Evolutionary conservation across 2,113 vertebrate species (phyloP).

Genomic region (Esox niger): DNA sequence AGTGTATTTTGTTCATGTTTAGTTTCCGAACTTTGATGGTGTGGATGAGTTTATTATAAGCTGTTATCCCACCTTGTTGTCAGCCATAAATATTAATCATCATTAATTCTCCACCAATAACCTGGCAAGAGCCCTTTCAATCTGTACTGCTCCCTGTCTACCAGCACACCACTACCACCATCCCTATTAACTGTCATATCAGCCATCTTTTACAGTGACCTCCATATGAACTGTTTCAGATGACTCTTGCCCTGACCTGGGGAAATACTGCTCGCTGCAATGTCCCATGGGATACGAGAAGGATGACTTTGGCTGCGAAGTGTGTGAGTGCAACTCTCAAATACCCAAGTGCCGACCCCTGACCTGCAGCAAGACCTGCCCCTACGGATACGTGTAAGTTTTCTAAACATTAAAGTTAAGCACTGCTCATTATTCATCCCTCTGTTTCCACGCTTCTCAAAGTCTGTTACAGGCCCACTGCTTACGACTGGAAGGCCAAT

Average conservation of each 20-base stretch:
- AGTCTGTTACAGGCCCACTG: constrained; percentile 3
- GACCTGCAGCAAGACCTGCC: constrained; percentile 78
- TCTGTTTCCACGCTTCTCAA: constrained; percentile 23
- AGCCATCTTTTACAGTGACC: constrained; percentile 25
- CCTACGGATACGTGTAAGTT: constrained; percentile 78
- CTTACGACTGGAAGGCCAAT: constrained; percentile 4
- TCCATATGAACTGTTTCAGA: constrained; percentile 65
- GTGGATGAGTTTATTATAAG: no score
- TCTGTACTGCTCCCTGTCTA: no score
- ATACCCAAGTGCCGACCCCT: constrained; percentile 68
- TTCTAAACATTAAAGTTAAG: background rate
- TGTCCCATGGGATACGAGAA: constrained; percentile 73
- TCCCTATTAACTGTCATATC: no score
- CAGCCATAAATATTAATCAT: no score
- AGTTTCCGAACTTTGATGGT: no score
- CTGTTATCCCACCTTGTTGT: no score
- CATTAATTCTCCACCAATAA: no score
- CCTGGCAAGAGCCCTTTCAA: no score
- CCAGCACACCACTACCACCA: no score
- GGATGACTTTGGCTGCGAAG: constrained; percentile 74
- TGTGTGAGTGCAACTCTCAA: constrained; percentile 71
- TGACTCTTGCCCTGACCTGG: constrained; percentile 74
- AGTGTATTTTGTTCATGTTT: no score
- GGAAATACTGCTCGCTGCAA: constrained; percentile 66
- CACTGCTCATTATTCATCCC: background rate